phyloP scores from a whole-genome alignment of 1,140 invertebrate genomes.

The Hyposmocoma kahamanoa region DNA sequence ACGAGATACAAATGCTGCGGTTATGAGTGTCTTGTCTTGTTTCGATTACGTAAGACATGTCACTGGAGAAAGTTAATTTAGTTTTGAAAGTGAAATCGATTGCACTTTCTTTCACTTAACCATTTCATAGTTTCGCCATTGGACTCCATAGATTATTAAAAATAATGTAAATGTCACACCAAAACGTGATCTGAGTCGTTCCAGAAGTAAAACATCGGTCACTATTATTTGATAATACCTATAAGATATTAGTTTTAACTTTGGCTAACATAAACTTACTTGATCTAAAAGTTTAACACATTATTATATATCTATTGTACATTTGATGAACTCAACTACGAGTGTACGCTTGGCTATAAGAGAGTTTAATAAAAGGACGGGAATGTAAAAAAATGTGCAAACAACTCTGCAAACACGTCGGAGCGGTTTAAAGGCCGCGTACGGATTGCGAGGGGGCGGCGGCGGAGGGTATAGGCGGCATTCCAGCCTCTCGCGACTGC shows the following conservation, averaged over 20 bases:
- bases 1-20: conserved; percentile 54
- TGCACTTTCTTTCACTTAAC: conserved; percentile 70
- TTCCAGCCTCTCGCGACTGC: conserved; percentile 60
- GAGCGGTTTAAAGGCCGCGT: conserved; percentile 67
- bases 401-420: conserved; percentile 69
- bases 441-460: conserved; percentile 62
- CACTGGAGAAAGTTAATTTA: conserved; percentile 73
- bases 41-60: conserved; percentile 67
- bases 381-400: conserved; percentile 72
- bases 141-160: conserved; percentile 23
- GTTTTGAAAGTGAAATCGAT: conserved; percentile 74
- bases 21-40: conserved; percentile 62
- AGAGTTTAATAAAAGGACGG: conserved; percentile 56
- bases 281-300: too few species aligned
- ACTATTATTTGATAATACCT: too few species aligned
- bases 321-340: too few species aligned
- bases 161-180: too few species aligned
- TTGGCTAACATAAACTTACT: too few species aligned
- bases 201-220: too few species aligned
- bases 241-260: too few species aligned
- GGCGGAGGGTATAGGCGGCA: conserved; percentile 57
- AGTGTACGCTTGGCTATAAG: too few species aligned
- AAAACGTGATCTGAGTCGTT: too few species aligned
- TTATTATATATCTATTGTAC: too few species aligned
- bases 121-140: conserved; percentile 56